A percentile compares a stretch with the other conserved stretches of the same genome.
Conservation (phyloP, 2,113 vertebrate species). For the Datnioides undecimradiatus region DNA sequence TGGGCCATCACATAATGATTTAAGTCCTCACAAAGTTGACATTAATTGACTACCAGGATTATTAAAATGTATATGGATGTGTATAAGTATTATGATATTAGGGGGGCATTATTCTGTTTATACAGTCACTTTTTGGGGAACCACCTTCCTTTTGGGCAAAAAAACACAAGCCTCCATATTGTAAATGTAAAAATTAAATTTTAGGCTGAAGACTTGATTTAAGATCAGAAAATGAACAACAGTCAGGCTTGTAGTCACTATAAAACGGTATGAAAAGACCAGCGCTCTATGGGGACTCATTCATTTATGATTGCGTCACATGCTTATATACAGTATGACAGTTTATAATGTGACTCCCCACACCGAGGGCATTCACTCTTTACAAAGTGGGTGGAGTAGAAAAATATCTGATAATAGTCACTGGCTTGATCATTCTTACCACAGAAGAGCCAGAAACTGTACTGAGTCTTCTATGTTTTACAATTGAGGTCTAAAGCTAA, state of each 20-base stretch:
- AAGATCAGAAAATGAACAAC: too few species aligned
- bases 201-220: too few species aligned
- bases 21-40: conserved; percentile 1
- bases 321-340: background rate
- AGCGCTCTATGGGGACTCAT: background rate
- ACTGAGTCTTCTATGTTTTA: background rate
- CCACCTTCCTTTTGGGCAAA: too few species aligned
- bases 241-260: too few species aligned
- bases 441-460: background rate
- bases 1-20: conserved; percentile 16
- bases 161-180: too few species aligned
- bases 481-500: background rate
- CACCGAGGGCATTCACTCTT: conserved; percentile 17
- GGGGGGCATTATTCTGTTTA: too few species aligned
- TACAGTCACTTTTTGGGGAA: too few species aligned
- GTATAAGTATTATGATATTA: too few species aligned
- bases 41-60: conserved; percentile 15
- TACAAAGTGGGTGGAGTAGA: conserved; percentile 19
- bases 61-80: background rate
- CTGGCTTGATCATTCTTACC: background rate
- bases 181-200: too few species aligned
- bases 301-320: conserved; percentile 6
- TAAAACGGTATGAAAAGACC: too few species aligned
- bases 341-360: background rate
- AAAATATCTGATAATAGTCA: background rate